Evolutionary conservation across 2,113 vertebrate species (phyloP).

Genomic region (Cavia aperea): DNA sequence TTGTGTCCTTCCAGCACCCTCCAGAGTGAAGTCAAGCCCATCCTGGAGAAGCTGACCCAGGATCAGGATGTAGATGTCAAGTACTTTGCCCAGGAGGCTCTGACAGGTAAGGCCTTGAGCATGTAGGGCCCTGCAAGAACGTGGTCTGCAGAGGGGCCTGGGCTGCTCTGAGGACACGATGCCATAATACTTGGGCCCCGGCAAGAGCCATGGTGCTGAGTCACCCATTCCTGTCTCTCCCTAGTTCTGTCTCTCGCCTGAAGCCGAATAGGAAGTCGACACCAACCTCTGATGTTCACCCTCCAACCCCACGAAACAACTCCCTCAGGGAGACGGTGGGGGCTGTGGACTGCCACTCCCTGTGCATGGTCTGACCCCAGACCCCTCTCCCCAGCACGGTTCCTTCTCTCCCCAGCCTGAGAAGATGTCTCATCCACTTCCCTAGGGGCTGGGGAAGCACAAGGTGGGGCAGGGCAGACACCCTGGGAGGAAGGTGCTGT

Average conservation of each 20-base stretch:
- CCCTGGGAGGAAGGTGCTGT: constrained; percentile 29
- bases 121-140: fast-evolving
- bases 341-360: constrained; percentile 45
- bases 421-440: constrained; percentile 25
- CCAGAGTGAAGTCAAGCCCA: constrained; percentile 77
- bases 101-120: constrained; percentile 66
- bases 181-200: not conserved
- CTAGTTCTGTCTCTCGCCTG: constrained; percentile 75
- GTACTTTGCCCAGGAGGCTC: constrained; percentile 79
- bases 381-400: constrained; percentile 55
- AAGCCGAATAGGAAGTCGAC: constrained; percentile 58
- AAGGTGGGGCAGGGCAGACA: not conserved
- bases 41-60: constrained; percentile 77
- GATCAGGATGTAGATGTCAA: constrained; percentile 79
- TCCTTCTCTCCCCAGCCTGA: constrained; percentile 41
- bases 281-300: constrained; percentile 17
- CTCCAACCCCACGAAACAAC: not conserved
- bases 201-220: not conserved
- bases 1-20: constrained; percentile 65
- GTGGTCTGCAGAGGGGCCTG: not conserved
- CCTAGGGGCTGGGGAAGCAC: not conserved
- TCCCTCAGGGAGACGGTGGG: not conserved
- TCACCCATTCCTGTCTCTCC: not conserved
- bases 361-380: constrained; percentile 65
- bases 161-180: not conserved